Percentiles rank a stretch among this genome's conserved stretches.
phyloP scores from a whole-genome alignment of 2,113 vertebrate species.

The Lasiurus cinereus region DNA sequence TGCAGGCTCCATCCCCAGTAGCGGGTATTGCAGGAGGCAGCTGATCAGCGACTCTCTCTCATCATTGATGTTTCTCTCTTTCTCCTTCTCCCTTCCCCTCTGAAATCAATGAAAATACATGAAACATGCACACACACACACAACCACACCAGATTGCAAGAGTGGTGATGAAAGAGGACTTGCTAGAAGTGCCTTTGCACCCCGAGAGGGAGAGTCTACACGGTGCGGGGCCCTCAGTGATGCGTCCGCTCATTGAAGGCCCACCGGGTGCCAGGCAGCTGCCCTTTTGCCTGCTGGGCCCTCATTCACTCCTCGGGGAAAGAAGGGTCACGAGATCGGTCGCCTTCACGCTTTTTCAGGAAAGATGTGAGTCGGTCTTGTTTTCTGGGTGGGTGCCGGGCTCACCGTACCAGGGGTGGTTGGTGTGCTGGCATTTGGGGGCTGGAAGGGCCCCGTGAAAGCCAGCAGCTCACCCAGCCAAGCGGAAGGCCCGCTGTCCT shows the following conservation, averaged over 20 bases:
- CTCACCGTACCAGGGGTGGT: not conserved
- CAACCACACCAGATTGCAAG: not conserved
- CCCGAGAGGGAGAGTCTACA: not conserved
- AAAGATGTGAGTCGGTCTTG: not conserved
- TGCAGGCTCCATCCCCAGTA: no score
- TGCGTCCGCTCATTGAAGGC: not conserved
- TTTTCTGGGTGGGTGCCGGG: not conserved
- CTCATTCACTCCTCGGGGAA: not conserved
- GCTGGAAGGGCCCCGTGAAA: constrained; percentile 12
- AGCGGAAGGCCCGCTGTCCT: constrained; percentile 49
- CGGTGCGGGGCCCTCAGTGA: not conserved
- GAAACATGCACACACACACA: no score
- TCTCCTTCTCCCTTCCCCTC: no score
- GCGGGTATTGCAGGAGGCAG: no score
- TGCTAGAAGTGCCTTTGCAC: not conserved
- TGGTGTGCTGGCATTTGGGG: not conserved
- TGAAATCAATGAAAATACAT: no score
- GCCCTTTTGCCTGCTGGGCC: not conserved
- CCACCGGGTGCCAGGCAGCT: not conserved
- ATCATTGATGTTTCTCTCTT: no score
- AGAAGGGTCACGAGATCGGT: accelerated
- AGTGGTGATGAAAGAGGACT: not conserved
- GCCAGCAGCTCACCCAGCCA: constrained; percentile 55
- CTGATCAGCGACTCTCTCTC: no score
- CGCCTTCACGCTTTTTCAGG: not conserved